A percentile compares a stretch with the other conserved stretches of the same genome.
These are phyloP conservation scores for Verasper variegatus DNA, from an alignment of 2,113 vertebrate genomes.

Conservation along the genomic window DNA sequence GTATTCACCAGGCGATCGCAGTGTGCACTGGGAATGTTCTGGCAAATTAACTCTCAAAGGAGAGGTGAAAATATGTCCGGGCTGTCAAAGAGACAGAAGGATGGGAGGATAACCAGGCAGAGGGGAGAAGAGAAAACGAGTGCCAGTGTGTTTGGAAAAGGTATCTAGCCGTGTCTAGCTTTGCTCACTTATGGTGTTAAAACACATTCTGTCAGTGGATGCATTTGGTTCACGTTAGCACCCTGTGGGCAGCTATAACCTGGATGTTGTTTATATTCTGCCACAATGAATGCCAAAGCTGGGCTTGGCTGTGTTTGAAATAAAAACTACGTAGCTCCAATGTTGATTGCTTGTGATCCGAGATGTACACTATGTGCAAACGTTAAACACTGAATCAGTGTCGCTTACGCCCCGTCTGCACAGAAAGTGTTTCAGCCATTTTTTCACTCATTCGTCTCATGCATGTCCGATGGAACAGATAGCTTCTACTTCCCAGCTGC, in stretches of 20 bases:
- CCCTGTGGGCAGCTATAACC: slow-evolving; percentile 20
- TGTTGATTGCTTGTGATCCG: slow-evolving; percentile 31
- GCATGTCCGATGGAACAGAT: background rate
- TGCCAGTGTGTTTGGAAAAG: slow-evolving; percentile 28
- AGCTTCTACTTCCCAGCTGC: background rate
- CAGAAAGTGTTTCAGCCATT: background rate
- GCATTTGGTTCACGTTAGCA: slow-evolving; percentile 47
- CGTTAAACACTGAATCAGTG: slow-evolving; percentile 10
- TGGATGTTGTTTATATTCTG: slow-evolving; percentile 23
- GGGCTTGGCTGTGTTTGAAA: slow-evolving; percentile 20
- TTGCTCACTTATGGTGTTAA: slow-evolving; percentile 21
- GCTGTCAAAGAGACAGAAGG: slow-evolving; percentile 79
- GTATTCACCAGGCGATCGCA: slow-evolving; percentile 90
- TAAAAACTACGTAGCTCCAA: slow-evolving; percentile 4
- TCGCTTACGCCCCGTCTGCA: background rate
- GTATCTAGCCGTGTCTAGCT: slow-evolving; percentile 24
- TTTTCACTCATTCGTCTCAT: background rate
- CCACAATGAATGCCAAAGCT: slow-evolving; percentile 27
- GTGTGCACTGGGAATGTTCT: slow-evolving; percentile 81
- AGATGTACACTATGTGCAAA: slow-evolving; percentile 27
- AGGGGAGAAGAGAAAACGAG: slow-evolving; percentile 45
- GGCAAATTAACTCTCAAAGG: slow-evolving; percentile 82
- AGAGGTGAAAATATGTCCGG: slow-evolving; percentile 61
- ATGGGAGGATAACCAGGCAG: slow-evolving; percentile 75
- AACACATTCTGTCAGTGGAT: slow-evolving; percentile 32